Conservation (phyloP, 1,140 invertebrate species). For the Drosophila truncata region DNA sequence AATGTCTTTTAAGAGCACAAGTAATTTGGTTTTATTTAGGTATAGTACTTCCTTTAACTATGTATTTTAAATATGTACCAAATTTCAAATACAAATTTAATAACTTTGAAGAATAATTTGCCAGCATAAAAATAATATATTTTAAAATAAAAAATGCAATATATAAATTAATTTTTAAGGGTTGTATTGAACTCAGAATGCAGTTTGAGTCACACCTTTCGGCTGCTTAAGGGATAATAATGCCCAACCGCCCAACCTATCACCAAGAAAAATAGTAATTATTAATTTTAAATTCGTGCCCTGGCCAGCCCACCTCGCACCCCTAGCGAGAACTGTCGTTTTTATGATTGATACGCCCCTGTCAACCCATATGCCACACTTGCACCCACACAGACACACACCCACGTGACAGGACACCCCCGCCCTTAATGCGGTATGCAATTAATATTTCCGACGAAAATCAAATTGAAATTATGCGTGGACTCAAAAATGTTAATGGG, state of each 20-base stretch:
- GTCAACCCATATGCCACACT: slow-evolving; percentile 66
- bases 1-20: too few species aligned
- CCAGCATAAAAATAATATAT: not conserved
- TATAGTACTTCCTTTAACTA: too few species aligned
- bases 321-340: slow-evolving; percentile 35
- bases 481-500: slow-evolving; percentile 46
- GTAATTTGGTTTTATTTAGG: not conserved
- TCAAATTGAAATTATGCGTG: slow-evolving; percentile 76
- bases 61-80: too few species aligned
- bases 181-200: not conserved
- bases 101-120: too few species aligned
- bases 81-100: not conserved
- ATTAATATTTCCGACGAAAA: slow-evolving; percentile 76
- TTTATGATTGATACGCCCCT: slow-evolving; percentile 68
- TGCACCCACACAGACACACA: slow-evolving; percentile 33
- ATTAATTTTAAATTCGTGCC: slow-evolving; percentile 63
- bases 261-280: slow-evolving; percentile 60
- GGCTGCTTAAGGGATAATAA: not conserved
- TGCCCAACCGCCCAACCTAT: slow-evolving; percentile 15
- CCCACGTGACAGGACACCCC: slow-evolving; percentile 49
- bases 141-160: not conserved
- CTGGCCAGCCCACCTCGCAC: slow-evolving; percentile 24
- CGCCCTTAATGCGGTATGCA: slow-evolving; percentile 37
- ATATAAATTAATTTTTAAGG: not conserved
- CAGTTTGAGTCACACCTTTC: not conserved